phyloP scores from a whole-genome alignment of 2,797 vertebrate species.

The Buceros bicornis region DNA sequence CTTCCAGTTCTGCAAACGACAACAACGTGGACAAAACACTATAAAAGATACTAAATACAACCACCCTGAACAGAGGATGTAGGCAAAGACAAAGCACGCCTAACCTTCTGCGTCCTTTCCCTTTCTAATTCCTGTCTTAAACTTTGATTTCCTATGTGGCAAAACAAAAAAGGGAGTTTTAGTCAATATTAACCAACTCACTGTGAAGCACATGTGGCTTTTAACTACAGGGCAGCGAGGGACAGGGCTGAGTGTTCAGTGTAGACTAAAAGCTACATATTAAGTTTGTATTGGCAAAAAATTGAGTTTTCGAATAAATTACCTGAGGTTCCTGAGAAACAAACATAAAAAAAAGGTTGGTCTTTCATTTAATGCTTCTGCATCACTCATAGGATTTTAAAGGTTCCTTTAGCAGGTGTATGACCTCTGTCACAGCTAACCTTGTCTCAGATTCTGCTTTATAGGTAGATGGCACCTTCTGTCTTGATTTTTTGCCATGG shows the following conservation, averaged over 20 bases:
- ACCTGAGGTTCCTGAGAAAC: not conserved
- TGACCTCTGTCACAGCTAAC: not conserved
- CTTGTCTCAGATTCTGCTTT: not conserved
- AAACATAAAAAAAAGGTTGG: not conserved
- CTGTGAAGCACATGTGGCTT: not conserved
- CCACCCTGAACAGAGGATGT: not conserved
- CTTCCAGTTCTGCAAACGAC: not conserved
- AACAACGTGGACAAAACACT: not conserved
- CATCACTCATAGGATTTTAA: not conserved
- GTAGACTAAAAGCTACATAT: not conserved
- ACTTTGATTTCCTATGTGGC: too few species aligned
- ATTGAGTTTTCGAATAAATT: not conserved
- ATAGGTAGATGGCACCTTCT: not conserved
- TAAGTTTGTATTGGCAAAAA: not conserved
- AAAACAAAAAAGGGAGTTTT: not conserved
- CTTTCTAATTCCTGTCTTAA: not conserved
- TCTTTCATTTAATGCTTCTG: not conserved
- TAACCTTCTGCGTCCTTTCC: not conserved
- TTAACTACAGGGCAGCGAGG: not conserved
- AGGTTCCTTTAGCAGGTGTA: not conserved
- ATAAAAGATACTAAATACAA: not conserved
- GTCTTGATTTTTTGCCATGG: not conserved
- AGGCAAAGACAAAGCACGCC: not conserved
- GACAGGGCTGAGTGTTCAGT: not conserved
- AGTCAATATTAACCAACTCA: not conserved